Evolutionary conservation across 2,113 vertebrate genomes (phyloP).

Genomic region (Xenopus borealis): DNA sequence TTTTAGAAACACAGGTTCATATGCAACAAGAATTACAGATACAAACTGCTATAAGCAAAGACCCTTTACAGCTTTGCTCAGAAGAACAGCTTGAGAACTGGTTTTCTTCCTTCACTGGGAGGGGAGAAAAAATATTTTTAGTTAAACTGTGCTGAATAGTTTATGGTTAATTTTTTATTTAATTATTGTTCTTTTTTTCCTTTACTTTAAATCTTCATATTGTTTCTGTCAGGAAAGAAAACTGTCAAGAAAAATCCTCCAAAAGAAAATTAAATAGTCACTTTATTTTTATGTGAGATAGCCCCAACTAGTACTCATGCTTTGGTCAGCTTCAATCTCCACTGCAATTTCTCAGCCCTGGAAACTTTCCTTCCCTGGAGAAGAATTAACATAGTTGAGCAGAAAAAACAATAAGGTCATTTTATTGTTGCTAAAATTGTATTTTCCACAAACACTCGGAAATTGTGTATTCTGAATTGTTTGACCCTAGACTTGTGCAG

Average conservation of each 20-base stretch:
- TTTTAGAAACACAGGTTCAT: too few relatives aligned
- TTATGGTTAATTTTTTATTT: too few relatives aligned
- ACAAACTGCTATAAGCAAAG: too few relatives aligned
- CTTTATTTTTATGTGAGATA: conserved; percentile 8
- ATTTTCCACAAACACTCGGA: conserved; percentile 38
- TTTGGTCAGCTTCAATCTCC: conserved; percentile 30
- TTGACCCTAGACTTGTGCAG: conserved; percentile 29
- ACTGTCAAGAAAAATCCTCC: neutral
- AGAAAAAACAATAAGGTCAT: conserved; percentile 14
- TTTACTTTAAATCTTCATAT: too few relatives aligned
- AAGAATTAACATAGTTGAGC: conserved; percentile 23
- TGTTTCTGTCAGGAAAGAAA: too few relatives aligned
- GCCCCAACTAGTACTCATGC: neutral
- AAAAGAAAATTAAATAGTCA: conserved; percentile 4
- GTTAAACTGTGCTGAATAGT: too few relatives aligned
- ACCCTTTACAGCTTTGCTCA: too few relatives aligned
- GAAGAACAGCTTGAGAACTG: too few relatives aligned
- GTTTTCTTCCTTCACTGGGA: too few relatives aligned
- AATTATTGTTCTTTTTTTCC: too few relatives aligned
- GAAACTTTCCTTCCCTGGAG: conserved; percentile 15
- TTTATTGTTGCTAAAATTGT: conserved; percentile 26
- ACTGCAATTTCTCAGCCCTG: conserved; percentile 18
- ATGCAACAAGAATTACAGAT: too few relatives aligned
- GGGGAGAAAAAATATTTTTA: too few relatives aligned
- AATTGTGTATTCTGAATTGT: conserved; percentile 13